Conservation (phyloP, 2,888 invertebrate species). For the Pollenia amentaria region DNA sequence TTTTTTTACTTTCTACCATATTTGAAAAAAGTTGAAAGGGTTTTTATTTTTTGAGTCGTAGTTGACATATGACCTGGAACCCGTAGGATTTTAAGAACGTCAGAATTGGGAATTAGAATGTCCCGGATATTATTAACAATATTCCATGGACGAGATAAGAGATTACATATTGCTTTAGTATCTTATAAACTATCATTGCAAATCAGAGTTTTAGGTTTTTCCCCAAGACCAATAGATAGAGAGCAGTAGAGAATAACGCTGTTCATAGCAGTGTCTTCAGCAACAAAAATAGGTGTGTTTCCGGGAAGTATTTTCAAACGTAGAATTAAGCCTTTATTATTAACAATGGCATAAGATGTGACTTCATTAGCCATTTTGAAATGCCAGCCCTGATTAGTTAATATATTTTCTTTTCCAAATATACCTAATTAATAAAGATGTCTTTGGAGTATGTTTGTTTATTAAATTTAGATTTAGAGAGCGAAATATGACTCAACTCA, state of each 20-base stretch:
- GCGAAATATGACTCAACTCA: too few relatives aligned
- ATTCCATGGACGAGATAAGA: neutral
- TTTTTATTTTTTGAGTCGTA: too few relatives aligned
- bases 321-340: neutral
- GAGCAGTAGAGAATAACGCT: too few relatives aligned
- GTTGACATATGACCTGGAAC: constrained; percentile 18
- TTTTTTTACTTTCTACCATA: too few relatives aligned
- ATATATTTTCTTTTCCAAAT: neutral
- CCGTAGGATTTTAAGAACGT: neutral
- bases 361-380: neutral
- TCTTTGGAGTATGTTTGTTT: neutral
- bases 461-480: neutral
- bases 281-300: constrained; percentile 2
- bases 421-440: constrained; percentile 22
- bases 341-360: constrained; percentile 7
- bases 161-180: constrained; percentile 6
- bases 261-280: neutral
- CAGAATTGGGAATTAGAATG: neutral
- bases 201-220: neutral
- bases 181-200: constrained; percentile 5
- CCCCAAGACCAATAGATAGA: neutral
- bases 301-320: neutral
- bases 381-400: neutral
- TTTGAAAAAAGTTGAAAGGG: too few relatives aligned
- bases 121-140: constrained; percentile 11